Base-by-base conservation (phyloP, 2,113 vertebrate genomes). In the Pogonocichla stellata region DNA sequence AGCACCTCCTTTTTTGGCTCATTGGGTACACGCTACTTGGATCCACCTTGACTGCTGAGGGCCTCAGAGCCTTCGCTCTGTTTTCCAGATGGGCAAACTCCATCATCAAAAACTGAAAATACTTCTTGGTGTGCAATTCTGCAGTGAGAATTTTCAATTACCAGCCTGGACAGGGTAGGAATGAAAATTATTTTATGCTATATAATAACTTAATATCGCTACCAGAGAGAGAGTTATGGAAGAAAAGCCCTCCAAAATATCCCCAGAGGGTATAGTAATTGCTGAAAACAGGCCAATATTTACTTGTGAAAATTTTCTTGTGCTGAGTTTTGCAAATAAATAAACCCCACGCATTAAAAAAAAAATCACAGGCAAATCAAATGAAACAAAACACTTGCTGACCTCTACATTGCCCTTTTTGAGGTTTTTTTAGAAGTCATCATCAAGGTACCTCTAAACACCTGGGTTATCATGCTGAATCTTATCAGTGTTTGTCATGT, bases 1-100 rank as follows among this genome's bases (percentile, higher is more conserved):
- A 95, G 83, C 57, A 95, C 87, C 93, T 95, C 93, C 93, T 87
- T 66, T 95, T 84, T 93, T 92, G 94, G 95, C 95, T 89, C 86
- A 16, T 23, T 85, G 69, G 86, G 65, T 61, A 29, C 80, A 23
- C 16, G 1, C 53, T 69, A 6, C 43, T 95, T 92, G 94, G 89
- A 95, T 84, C 62, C 60, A 80, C 83, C 77, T 74, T 81, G 70
- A 72, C 84, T 89, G 77, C 80, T 45, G 57, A 95, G 91, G 64
- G 91, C 77, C 91, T 91, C 77, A 64, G 79, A 88, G 70, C 54
- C 89, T 87, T 89, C 6, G 0, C 77, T 92, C 79, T 95, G 50
- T 96, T 97, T 96, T 97, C 94, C 95, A 97, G 86, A 95, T 87
- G 89, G 86, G 66, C 73, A 69, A 82, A 88, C 75, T 65, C 45